Base-by-base conservation (phyloP, 2,888 invertebrate genomes). In the Leucozona laternaria region DNA sequence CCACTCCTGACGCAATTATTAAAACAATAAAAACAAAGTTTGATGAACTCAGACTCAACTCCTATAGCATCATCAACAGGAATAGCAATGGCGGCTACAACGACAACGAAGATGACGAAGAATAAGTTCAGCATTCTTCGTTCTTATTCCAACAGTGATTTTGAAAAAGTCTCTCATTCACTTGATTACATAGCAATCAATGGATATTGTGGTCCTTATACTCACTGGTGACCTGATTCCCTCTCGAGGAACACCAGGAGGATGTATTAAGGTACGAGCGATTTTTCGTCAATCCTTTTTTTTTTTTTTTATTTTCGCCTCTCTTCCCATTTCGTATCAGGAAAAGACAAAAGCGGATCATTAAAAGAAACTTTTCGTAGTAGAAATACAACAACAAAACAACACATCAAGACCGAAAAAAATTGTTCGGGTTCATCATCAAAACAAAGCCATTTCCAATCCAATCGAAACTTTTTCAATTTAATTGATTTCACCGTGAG, bases 121-220 rank as follows among this genome's bases (percentile, higher is more conserved):
- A 58, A 20, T 17, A 60, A 60, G 60, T 60, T 28, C 45, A 37
- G 13, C 17, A 60, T 28, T 62, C 43, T 62, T 62, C 25, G 28
- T 50, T 34, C 58, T 68, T 66, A 66, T 37, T 64, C n/a, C 34
- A 60, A 22, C 31, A 48, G 31, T 34, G 66, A 48, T 43, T 53
- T 25, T n/a, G 34, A 31, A 68, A 37, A 50, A 68, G 53, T 68
- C 50, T 37, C 43, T 73, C 77, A 81, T 85, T 81, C 77, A 86
- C 72, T 86, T 81, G 81, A 81, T 81, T 81, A 86, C 81, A 86
- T 86, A 70, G 85, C 81, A 86, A 86, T 86, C 85, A 81, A 86
- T 86, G 85, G 85, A 70, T 78, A 86, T 86, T 86, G 81, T 81
- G 50, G 40, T 66, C 64, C 84, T 71, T 55, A 66, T 57, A 73